Evolutionary conservation across 2,888 invertebrate species (phyloP).

Genomic region (Herminia tarsipennalis): DNA sequence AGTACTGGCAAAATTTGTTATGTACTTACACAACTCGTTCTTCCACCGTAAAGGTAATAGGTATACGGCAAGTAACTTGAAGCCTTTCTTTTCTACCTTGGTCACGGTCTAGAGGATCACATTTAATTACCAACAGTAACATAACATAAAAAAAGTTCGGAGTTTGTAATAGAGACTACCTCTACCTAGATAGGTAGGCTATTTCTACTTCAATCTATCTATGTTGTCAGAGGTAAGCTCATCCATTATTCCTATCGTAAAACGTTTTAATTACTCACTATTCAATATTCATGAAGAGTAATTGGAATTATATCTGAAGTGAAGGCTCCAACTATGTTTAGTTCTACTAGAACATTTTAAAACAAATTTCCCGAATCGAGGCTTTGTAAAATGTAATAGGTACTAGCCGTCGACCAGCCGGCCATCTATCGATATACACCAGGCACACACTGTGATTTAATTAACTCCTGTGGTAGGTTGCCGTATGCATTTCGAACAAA

Average conservation of each 20-base stretch:
- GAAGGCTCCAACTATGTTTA: constrained; percentile 13
- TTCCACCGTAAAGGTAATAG: no score
- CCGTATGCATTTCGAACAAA: constrained; percentile 26
- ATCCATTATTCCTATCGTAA: constrained; percentile 8
- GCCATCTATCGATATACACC: constrained; percentile 42
- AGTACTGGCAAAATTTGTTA: no score
- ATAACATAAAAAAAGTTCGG: no score
- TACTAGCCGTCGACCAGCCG: constrained; percentile 12
- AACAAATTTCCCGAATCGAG: constrained; percentile 19
- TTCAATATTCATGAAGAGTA: constrained; percentile 8
- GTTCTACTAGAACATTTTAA: constrained; percentile 27
- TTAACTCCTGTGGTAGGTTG: constrained; percentile 41
- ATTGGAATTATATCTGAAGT: constrained; percentile 15
- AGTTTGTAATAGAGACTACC: no score
- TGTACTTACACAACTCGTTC: no score
- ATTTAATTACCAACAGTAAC: no score
- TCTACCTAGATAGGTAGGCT: no score
- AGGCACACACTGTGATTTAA: constrained; percentile 49
- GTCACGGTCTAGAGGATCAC: no score
- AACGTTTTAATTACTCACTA: constrained; percentile 8
- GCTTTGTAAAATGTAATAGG: constrained; percentile 48
- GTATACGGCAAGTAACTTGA: no score
- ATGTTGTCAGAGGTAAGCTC: constrained; percentile 1
- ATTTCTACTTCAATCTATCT: no score
- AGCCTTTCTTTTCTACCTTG: no score